A percentile compares a stretch with the other conserved stretches of the same genome.
phyloP scores from a whole-genome alignment of 1,140 invertebrate genomes.

The Drosophila kohkoa region DNA sequence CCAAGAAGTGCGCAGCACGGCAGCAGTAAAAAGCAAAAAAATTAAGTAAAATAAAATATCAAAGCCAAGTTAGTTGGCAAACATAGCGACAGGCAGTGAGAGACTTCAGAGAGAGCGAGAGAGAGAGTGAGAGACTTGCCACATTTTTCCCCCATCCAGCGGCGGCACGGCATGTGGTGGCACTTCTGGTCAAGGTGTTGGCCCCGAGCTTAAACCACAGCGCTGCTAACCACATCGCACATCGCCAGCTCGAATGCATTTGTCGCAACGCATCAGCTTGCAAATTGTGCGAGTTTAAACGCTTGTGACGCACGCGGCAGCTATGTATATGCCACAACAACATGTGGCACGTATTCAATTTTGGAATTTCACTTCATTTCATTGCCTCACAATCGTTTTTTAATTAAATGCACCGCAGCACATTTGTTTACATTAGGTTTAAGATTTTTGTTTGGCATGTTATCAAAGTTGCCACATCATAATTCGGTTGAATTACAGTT shows the following conservation, averaged over 20 bases:
- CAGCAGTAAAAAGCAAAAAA: conserved; percentile 28
- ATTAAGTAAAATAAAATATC: conserved; percentile 1
- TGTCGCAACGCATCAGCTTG: conserved; percentile 77
- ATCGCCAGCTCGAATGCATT: conserved; percentile 58
- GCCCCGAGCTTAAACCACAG: conserved; percentile 16
- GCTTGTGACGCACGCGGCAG: conserved; percentile 70
- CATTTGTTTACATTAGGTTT: conserved; percentile 38
- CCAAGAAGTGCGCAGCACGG: conserved; percentile 52
- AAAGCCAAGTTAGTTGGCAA: conserved; percentile 45
- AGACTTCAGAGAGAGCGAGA: not conserved
- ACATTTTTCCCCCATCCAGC: conserved; percentile 8
- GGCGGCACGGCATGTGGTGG: conserved; percentile 69
- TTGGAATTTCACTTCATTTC: conserved; percentile 54
- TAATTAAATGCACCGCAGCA: conserved; percentile 40
- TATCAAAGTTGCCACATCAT: conserved; percentile 68
- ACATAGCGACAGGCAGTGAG: conserved; percentile 49
- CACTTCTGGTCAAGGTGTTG: conserved; percentile 23
- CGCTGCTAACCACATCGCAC: conserved; percentile 2
- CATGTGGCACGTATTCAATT: conserved; percentile 51
- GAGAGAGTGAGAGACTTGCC: conserved; percentile 14
- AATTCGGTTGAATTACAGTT: conserved; percentile 61
- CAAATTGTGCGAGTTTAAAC: conserved; percentile 69
- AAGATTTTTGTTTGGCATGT: not conserved
- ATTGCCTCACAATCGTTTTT: conserved; percentile 39
- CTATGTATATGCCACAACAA: not conserved